These are phyloP conservation scores for Scaeva pyrastri DNA, from an alignment of 2,888 invertebrate genomes.

Conservation along the genomic window DNA sequence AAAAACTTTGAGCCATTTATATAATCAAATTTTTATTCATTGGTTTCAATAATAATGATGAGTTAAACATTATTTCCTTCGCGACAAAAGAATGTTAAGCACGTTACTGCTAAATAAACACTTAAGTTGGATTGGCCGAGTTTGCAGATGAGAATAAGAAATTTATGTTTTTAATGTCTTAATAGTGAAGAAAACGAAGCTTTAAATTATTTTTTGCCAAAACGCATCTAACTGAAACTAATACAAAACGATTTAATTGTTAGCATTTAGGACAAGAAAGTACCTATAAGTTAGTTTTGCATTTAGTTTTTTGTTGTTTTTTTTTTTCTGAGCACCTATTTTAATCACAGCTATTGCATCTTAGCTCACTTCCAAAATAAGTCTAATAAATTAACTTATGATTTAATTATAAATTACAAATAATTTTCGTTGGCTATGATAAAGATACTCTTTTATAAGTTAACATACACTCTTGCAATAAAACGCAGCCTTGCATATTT, in stretches of 20 bases:
- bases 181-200: no score
- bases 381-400: neutral
- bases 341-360: slow-evolving; percentile 35
- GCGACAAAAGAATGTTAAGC: no score
- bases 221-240: no score
- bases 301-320: neutral
- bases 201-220: no score
- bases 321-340: neutral
- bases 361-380: slow-evolving; percentile 11
- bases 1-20: no score
- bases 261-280: neutral
- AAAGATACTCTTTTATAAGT: neutral
- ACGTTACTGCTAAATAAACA: no score
- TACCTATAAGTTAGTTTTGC: neutral
- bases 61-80: no score
- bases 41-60: no score
- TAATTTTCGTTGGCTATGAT: slow-evolving; percentile 25
- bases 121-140: no score
- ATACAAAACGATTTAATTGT: neutral
- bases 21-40: no score
- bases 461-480: slow-evolving; percentile 8
- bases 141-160: no score
- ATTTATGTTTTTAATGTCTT: no score
- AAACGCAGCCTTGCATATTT: neutral
- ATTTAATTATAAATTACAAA: slow-evolving; percentile 8